Conservation (phyloP, 2,888 invertebrate genomes). For the Leptarthrus brevirostris region DNA sequence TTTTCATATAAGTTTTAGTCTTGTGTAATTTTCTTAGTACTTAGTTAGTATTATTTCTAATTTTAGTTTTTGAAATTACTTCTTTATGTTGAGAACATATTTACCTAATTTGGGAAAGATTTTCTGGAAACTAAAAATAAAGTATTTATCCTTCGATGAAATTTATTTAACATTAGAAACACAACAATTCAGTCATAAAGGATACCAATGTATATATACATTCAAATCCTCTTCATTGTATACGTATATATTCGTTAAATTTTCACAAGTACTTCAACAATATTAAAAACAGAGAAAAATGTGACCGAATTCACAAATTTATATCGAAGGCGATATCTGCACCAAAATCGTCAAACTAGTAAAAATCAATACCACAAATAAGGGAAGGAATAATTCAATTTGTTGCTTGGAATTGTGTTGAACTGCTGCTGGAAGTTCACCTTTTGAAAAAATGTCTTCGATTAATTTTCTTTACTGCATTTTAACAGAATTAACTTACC, state of each 20-base stretch:
- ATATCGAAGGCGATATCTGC: constrained; percentile 16
- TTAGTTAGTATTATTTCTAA: no score
- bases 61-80: no score
- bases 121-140: no score
- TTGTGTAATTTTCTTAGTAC: no score
- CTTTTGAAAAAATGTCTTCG: constrained; percentile 57
- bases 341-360: constrained; percentile 14
- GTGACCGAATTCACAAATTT: background rate
- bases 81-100: no score
- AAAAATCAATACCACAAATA: constrained; percentile 26
- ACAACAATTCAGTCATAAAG: constrained; percentile 38
- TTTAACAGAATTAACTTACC: constrained; percentile 67
- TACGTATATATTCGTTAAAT: constrained; percentile 22
- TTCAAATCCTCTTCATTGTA: no score
- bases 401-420: constrained; percentile 62
- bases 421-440: constrained; percentile 64
- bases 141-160: no score
- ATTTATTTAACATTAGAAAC: constrained; percentile 41
- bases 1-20: no score
- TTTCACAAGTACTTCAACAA: constrained; percentile 22
- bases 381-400: constrained; percentile 38
- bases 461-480: no score
- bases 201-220: constrained; percentile 12
- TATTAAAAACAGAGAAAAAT: constrained; percentile 22
- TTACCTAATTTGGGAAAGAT: no score